Conservation (phyloP, 2,888 invertebrate genomes). For the Mechanitis messenoides region DNA sequence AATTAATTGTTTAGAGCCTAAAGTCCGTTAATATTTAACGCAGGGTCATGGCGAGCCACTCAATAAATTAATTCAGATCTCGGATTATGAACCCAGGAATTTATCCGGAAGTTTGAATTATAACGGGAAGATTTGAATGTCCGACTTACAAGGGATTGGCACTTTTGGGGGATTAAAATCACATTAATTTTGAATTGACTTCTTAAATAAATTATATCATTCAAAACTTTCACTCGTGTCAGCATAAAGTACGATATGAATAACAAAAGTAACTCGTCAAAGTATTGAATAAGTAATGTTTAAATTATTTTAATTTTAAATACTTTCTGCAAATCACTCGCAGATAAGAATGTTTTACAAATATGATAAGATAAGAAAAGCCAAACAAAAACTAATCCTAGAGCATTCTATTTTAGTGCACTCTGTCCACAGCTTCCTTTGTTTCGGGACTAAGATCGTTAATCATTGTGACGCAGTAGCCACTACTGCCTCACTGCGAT, state of each 20-base stretch:
- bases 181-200: slow-evolving; percentile 37
- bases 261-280: no score
- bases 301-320: no score
- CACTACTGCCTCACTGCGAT: slow-evolving; percentile 23
- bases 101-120: slow-evolving; percentile 50
- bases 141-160: slow-evolving; percentile 39
- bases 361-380: slow-evolving; percentile 28
- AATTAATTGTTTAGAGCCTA: slow-evolving; percentile 6
- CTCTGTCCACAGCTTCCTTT: slow-evolving; percentile 31
- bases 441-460: slow-evolving; percentile 29
- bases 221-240: no score
- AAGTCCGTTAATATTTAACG: slow-evolving; percentile 40
- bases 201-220: no score
- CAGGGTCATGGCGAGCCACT: slow-evolving; percentile 38
- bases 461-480: slow-evolving; percentile 33
- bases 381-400: slow-evolving; percentile 24
- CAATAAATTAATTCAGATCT: slow-evolving; percentile 53
- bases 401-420: slow-evolving; percentile 31
- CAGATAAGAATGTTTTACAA: slow-evolving; percentile 8
- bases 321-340: neutral
- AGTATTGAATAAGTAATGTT: no score
- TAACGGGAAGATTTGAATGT: slow-evolving; percentile 39
- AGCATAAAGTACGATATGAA: no score
- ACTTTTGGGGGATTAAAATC: slow-evolving; percentile 43
- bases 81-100: slow-evolving; percentile 54